Evolutionary conservation across 2,113 vertebrate genomes (phyloP).

Genomic region (Cochlearius cochlearius): DNA sequence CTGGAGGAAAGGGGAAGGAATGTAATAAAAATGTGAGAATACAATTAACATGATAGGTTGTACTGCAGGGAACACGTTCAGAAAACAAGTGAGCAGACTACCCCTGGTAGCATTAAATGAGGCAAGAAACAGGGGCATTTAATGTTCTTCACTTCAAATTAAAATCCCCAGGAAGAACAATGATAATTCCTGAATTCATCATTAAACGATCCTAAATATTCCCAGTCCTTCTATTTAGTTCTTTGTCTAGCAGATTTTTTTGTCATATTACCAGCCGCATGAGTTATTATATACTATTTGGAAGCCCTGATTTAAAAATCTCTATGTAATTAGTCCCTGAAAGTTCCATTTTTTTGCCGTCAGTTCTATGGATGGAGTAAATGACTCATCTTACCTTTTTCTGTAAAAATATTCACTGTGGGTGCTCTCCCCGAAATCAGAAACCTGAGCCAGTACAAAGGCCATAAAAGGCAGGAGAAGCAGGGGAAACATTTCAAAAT

Average conservation of each 20-base stretch:
- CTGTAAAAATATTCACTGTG: not conserved
- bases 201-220: not conserved
- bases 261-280: not conserved
- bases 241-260: not conserved
- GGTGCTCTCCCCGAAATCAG: not conserved
- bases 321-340: not conserved
- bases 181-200: not conserved
- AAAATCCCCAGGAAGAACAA: slow-evolving; percentile 15
- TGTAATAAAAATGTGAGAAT: not conserved
- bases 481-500: not conserved
- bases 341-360: not conserved
- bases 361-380: not conserved
- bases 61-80: not conserved
- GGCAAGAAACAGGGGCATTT: not conserved
- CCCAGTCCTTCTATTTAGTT: not conserved
- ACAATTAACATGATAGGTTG: not conserved
- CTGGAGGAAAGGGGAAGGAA: not conserved
- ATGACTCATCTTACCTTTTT: not conserved
- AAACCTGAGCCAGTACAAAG: not conserved
- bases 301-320: not conserved
- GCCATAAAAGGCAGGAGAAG: not conserved
- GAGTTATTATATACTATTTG: not conserved
- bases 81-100: not conserved
- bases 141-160: not conserved
- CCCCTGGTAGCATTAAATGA: not conserved